Percentiles rank a stretch among this genome's conserved stretches.
Evolutionary conservation across 35 echinoderm and acorn worm species (phyloP).

Genomic region (Ptychodera flava): DNA sequence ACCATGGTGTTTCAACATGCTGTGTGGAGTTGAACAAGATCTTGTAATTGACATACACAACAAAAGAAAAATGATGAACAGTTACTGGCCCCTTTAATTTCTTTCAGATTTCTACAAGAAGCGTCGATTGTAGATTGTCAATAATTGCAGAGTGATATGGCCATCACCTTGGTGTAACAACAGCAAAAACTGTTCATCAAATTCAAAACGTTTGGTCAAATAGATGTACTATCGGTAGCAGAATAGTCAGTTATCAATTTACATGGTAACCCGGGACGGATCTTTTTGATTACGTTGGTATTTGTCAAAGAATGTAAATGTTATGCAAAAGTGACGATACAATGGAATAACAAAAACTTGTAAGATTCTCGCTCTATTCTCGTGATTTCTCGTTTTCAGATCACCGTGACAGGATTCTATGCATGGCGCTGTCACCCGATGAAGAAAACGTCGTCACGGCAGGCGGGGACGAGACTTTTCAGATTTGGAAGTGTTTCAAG

Average conservation of each 20-base stretch:
- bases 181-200: no score
- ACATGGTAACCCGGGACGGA: not conserved
- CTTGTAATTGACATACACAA: no score
- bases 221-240: not conserved
- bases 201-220: not conserved
- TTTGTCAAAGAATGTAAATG: not conserved
- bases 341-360: not conserved
- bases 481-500: slow-evolving; percentile 78
- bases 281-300: not conserved
- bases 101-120: no score
- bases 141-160: no score
- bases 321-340: not conserved
- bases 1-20: no score
- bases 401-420: slow-evolving; percentile 64
- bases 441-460: slow-evolving; percentile 65
- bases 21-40: no score
- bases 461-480: slow-evolving; percentile 74
- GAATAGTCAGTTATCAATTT: not conserved
- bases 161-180: no score
- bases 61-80: no score
- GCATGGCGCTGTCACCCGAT: slow-evolving; percentile 81
- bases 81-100: no score
- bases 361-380: not conserved
- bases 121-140: no score
- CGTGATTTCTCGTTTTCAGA: slow-evolving; percentile 27